Evolutionary conservation across 2,113 vertebrate genomes (phyloP).

Genomic region (Serranochromis macrocephalus): DNA sequence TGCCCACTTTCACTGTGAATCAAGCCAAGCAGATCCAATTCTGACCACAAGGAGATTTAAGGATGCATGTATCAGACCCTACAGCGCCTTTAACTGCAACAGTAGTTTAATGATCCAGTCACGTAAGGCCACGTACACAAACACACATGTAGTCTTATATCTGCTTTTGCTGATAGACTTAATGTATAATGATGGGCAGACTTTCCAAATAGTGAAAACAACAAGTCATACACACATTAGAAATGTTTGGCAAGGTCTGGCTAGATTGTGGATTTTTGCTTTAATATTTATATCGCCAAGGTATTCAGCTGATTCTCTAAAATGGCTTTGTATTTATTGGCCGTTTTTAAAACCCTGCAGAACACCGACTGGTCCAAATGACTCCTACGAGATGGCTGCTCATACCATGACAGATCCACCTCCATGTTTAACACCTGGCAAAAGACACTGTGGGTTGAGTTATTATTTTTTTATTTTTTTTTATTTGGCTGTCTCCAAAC

Average conservation of each 20-base stretch:
- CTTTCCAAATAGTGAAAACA: neutral
- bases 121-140: neutral
- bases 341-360: conserved; percentile 15
- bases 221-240: neutral
- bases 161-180: neutral
- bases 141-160: neutral
- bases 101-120: neutral
- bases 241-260: neutral
- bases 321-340: neutral
- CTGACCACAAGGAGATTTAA: neutral
- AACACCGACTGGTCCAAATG: conserved; percentile 44
- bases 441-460: conserved; percentile 27
- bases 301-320: neutral
- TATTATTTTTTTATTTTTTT: neutral
- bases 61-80: neutral
- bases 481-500: neutral
- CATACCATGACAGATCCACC: conserved; percentile 61
- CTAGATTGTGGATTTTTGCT: neutral
- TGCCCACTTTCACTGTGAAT: neutral
- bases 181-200: neutral
- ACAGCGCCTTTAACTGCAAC: neutral
- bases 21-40: neutral
- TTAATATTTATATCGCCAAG: neutral
- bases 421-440: conserved; percentile 60
- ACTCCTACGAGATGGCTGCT: conserved; percentile 65